Percentiles rank a stretch among this genome's conserved stretches.
Conservation (phyloP, 2,113 vertebrate species). For the Panthera tigris region DNA sequence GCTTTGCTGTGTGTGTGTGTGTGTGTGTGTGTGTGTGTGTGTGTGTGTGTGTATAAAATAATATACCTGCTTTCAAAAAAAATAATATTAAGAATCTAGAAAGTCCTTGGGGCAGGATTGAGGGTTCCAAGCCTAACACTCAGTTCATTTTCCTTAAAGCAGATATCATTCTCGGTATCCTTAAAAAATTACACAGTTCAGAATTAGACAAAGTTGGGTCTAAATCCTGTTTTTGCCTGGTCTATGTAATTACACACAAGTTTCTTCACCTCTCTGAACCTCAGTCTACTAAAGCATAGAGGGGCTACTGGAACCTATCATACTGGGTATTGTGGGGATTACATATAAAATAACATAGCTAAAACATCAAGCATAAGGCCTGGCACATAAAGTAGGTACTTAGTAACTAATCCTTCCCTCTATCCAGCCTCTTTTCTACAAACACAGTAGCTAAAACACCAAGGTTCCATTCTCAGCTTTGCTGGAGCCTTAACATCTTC, state of each 20-base stretch:
- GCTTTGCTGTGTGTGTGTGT: not conserved
- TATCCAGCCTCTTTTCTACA: not conserved
- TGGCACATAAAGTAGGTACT: not conserved
- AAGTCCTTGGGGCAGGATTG: not conserved
- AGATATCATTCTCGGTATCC: not conserved
- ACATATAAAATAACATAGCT: not conserved
- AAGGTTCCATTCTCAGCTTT: not conserved
- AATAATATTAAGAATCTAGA: not conserved
- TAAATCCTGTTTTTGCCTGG: not conserved
- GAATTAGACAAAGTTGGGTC: not conserved
- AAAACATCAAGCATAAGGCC: not conserved
- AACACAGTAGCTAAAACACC: not conserved
- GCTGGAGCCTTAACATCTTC: not conserved
- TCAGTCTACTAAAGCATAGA: slow-evolving; percentile 37
- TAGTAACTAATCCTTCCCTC: not conserved
- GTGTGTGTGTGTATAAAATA: not conserved
- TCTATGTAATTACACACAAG: not conserved
- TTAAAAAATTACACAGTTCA: not conserved
- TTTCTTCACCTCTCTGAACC: slow-evolving; percentile 3
- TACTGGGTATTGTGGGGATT: not conserved
- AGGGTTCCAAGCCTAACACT: not conserved
- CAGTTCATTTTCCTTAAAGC: not conserved
- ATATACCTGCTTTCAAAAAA: not conserved
- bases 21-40: no score
- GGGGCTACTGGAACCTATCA: not conserved